A percentile compares a stretch with the other conserved stretches of the same genome.
Evolutionary conservation across 2,888 invertebrate genomes (phyloP).

Genomic region (Ectobius pallidus): DNA sequence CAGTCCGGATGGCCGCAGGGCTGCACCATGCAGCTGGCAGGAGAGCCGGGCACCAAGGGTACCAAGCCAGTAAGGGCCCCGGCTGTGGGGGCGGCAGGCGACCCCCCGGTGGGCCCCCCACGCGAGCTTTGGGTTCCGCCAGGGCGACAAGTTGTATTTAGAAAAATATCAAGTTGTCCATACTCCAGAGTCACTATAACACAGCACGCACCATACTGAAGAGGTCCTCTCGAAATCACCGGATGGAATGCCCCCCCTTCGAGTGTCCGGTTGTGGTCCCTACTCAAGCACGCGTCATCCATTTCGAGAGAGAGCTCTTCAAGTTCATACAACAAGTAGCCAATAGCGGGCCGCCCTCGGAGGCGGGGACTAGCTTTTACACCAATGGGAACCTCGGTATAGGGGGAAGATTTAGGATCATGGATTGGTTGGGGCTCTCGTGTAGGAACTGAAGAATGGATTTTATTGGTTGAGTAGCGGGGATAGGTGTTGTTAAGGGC

Average conservation of each 20-base stretch:
- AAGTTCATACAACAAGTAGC: constrained; percentile 17
- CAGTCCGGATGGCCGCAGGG: constrained; percentile 68
- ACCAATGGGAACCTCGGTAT: background rate
- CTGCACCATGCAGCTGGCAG: constrained; percentile 60
- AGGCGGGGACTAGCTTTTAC: background rate
- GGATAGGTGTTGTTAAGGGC: background rate
- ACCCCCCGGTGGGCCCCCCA: constrained; percentile 26
- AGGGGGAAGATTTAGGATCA: constrained; percentile 16
- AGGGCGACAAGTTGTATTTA: background rate
- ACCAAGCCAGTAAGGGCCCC: constrained; percentile 63
- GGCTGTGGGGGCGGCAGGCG: constrained; percentile 28
- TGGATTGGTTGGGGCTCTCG: background rate
- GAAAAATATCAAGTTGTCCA: no score
- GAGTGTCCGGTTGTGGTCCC: constrained; percentile 18
- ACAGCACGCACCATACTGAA: background rate
- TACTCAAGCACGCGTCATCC: constrained; percentile 22
- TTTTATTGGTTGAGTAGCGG: constrained; percentile 12
- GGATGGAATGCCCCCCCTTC: constrained; percentile 2
- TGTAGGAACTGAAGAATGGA: background rate
- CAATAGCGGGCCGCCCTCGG: constrained; percentile 15
- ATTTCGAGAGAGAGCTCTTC: constrained; percentile 16
- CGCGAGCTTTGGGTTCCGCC: constrained; percentile 25
- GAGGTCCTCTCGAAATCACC: background rate
- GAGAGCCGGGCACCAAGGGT: constrained; percentile 54
- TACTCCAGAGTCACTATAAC: no score